These are phyloP conservation scores for Seira ritae DNA, from an alignment of 2,888 invertebrate species.

Conservation along the genomic window DNA sequence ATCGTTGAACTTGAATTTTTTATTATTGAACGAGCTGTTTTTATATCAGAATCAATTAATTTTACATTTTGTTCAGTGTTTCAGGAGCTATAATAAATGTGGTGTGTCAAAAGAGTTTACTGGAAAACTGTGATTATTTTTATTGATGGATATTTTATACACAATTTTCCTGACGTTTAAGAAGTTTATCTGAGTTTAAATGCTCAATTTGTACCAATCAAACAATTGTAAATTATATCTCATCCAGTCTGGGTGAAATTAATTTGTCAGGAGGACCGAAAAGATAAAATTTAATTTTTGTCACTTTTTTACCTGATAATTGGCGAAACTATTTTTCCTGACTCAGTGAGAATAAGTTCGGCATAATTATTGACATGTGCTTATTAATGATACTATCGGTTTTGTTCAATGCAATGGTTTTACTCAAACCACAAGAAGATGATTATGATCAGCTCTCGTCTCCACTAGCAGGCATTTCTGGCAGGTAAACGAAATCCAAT, in stretches of 20 bases:
- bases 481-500: neutral
- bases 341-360: neutral
- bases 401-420: neutral
- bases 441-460: neutral
- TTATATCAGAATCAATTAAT: too few species aligned
- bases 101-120: constrained; percentile 2
- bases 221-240: too few species aligned
- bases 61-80: too few species aligned
- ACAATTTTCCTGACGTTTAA: neutral
- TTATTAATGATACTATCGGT: neutral
- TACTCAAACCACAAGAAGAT: constrained; percentile 7
- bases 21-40: neutral
- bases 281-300: neutral
- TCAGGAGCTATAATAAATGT: neutral
- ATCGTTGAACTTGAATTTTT: constrained; percentile 9
- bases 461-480: neutral
- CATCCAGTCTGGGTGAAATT: neutral
- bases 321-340: neutral
- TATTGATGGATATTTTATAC: neutral
- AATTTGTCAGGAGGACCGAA: neutral
- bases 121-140: constrained; percentile 7
- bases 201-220: neutral
- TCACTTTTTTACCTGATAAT: neutral
- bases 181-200: neutral
- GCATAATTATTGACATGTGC: neutral